Conservation (phyloP, 2,113 vertebrate genomes). For the Pseudopipra pipra region DNA sequence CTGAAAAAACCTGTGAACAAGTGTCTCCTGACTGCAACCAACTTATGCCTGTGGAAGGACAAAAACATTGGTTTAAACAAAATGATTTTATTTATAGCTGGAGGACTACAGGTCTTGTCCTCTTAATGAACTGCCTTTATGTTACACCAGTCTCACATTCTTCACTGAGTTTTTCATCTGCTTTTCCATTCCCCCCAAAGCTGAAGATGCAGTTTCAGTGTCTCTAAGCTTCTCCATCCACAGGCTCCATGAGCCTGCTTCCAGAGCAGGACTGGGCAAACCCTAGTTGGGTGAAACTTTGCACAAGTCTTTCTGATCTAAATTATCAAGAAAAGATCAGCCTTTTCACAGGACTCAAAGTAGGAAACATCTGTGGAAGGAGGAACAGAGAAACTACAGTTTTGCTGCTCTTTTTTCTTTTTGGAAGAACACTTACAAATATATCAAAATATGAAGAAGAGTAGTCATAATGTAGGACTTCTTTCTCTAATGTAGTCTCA, state of each 20-base stretch:
- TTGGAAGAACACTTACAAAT: constrained; percentile 84
- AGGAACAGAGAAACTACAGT: not conserved
- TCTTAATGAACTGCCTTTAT: not conserved
- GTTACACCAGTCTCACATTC: not conserved
- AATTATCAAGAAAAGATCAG: not conserved
- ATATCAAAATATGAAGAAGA: constrained; percentile 95
- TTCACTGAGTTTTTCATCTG: not conserved
- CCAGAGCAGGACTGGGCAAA: not conserved
- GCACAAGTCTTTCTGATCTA: not conserved
- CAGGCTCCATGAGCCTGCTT: not conserved
- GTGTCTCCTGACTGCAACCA: not conserved
- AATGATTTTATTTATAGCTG: not conserved
- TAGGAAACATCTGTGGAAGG: not conserved
- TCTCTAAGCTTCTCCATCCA: not conserved
- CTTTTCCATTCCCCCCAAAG: fast-evolving
- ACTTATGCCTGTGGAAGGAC: not conserved
- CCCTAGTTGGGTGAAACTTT: not conserved
- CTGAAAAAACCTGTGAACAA: not conserved
- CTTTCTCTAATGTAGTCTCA: constrained; percentile 81
- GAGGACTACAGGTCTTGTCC: not conserved
- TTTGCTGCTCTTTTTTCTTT: not conserved
- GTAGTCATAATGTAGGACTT: constrained; percentile 93
- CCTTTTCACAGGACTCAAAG: not conserved
- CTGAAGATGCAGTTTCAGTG: not conserved
- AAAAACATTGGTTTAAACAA: fast-evolving